Conservation (phyloP, 2,797 vertebrate genomes). For the Anguilla marmorata region DNA sequence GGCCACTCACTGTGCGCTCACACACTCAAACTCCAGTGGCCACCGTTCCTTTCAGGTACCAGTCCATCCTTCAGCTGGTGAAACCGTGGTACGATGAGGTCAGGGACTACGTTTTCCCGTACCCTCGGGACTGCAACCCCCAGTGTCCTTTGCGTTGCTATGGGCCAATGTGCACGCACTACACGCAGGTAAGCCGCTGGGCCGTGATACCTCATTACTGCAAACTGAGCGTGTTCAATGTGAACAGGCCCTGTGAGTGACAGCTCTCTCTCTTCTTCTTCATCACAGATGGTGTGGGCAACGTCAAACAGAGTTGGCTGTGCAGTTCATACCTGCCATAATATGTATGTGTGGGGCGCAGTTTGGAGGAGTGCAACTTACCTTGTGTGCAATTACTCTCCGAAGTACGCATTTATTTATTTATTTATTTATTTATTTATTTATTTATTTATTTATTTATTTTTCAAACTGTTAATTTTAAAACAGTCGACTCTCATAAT, state of each 20-base stretch:
- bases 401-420: slow-evolving; percentile 84
- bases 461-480: not conserved
- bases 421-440: not conserved
- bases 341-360: slow-evolving; percentile 98
- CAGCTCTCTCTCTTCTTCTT: not conserved
- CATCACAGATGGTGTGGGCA: slow-evolving; percentile 96
- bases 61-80: slow-evolving; percentile 94
- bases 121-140: slow-evolving; percentile 94
- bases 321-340: slow-evolving; percentile 91
- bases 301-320: slow-evolving; percentile 97
- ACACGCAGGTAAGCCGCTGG: slow-evolving; percentile 85
- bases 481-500: not conserved
- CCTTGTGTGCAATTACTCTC: slow-evolving; percentile 97
- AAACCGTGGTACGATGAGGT: slow-evolving; percentile 99
- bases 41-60: slow-evolving; percentile 74
- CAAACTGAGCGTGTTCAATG: not conserved
- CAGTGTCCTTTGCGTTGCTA: slow-evolving; percentile 92
- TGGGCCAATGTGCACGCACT: slow-evolving; percentile 98
- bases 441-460: not conserved
- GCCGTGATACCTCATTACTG: no score
- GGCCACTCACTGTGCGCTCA: not conserved
- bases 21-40: slow-evolving; percentile 1
- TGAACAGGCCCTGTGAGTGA: not conserved
- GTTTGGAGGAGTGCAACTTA: slow-evolving; percentile 92
- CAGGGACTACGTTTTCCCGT: slow-evolving; percentile 95